Conservation (phyloP, 2,888 invertebrate genomes). For the Drosophila multiciliata region DNA sequence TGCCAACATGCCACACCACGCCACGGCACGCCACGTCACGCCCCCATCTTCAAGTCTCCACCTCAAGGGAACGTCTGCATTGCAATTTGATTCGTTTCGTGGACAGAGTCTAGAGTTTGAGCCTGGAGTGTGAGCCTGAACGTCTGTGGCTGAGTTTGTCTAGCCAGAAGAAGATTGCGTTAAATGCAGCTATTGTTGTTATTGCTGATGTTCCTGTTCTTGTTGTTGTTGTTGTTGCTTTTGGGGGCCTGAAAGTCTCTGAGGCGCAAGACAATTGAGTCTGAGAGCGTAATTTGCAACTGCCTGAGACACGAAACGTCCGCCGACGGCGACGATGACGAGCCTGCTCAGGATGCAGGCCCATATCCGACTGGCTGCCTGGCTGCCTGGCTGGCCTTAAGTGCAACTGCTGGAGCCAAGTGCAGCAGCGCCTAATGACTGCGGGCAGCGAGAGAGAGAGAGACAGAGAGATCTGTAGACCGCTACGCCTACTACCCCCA, state of each 20-base stretch:
- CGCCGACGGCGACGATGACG: constrained; percentile 48
- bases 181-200: constrained; percentile 73
- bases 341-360: constrained; percentile 71
- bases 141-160: constrained; percentile 69
- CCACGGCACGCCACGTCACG: neutral
- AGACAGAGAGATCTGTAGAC: constrained; percentile 18
- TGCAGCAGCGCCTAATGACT: constrained; percentile 71
- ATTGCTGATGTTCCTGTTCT: neutral
- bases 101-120: neutral
- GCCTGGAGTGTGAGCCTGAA: constrained; percentile 26
- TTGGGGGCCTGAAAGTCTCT: constrained; percentile 59
- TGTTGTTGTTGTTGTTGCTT: constrained; percentile 48
- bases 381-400: constrained; percentile 39
- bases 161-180: constrained; percentile 74
- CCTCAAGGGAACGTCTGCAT: constrained; percentile 42
- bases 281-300: constrained; percentile 82
- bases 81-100: constrained; percentile 42
- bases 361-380: constrained; percentile 46
- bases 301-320: constrained; percentile 76
- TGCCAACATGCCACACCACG: constrained; percentile 28
- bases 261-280: constrained; percentile 82
- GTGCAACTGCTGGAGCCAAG: constrained; percentile 65
- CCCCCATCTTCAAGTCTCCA: neutral
- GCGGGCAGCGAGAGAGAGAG: constrained; percentile 3
- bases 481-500: constrained; percentile 59